Evolutionary conservation across 2,888 invertebrate genomes (phyloP), one percentile per base, ranked within the genome.

Genomic region (Drosophila affinis): DNA sequence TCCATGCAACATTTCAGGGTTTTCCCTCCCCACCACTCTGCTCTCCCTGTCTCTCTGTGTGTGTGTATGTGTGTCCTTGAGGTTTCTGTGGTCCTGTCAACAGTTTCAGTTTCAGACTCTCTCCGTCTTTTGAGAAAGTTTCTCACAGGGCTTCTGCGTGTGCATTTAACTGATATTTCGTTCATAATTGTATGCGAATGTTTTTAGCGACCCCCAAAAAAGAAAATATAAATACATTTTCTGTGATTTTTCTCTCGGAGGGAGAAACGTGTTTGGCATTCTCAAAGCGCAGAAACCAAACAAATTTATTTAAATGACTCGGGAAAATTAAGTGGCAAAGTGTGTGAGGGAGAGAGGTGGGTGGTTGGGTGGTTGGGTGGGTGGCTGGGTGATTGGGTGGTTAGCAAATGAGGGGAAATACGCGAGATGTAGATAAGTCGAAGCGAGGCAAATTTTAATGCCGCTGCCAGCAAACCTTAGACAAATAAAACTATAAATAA

Each of bases 401-500:
- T 46, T n/a, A 57, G 55, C 46, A 55, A 59, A 64, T 48, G 49
- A n/a, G 27, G 24, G 24, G 17, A 61, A 64, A 77, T 68, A 54
- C 72, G 72, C 54, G 61, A 87, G 84, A 87, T 81, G 76, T 70
- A 74, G 85, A 81, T 78, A 81, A 73, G 56, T 57, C 56, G 60
- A 65, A 48, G 53, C 62, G 48, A 60, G 44, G 56, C 46, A 61
- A 57, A 57, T 75, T 68, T 68, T 54, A 60, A 67, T 73, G 75
- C 69, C 57, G 53, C 54, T 48, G 21, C 29, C 39, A 48, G 49
- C 53, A 71, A 56, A 62, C 51, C 56, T 65, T 67, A 79, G 68
- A 75, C 81, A 82, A 83, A 88, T 88, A 88, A 83, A 83, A 83
- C 82, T 83, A 88, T 83, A 87, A 88, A 88, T 88, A 77, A 57